These are phyloP conservation scores for Eubucco bourcierii DNA, from an alignment of 2,113 vertebrate genomes.

Conservation along the genomic window DNA sequence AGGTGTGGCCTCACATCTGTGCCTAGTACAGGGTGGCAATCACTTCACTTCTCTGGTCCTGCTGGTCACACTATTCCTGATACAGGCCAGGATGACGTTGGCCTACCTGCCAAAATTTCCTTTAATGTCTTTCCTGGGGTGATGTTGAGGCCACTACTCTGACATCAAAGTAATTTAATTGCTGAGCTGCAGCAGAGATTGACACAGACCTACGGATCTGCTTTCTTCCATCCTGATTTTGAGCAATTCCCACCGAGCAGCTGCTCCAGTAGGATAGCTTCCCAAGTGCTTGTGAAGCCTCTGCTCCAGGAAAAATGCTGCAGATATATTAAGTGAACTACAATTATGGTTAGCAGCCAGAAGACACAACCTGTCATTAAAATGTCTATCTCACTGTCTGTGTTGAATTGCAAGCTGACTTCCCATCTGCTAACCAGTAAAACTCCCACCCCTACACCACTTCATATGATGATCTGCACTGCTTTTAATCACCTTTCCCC, in stretches of 20 bases:
- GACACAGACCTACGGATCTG: not conserved
- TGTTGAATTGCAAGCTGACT: not conserved
- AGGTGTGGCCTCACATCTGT: too few relatives aligned
- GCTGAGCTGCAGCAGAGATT: not conserved
- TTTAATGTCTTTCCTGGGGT: not conserved
- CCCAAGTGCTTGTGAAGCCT: not conserved
- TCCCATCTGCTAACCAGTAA: not conserved
- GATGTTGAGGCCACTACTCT: not conserved
- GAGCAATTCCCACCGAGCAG: not conserved
- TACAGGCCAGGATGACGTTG: too few relatives aligned
- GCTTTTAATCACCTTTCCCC: not conserved
- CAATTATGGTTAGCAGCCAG: not conserved
- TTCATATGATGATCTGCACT: not conserved
- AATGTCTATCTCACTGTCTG: not conserved
- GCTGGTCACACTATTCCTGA: too few relatives aligned
- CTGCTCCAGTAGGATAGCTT: not conserved
- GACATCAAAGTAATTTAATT: not conserved
- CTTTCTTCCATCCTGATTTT: not conserved
- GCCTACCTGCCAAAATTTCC: not conserved
- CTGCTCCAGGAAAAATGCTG: not conserved
- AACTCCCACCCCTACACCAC: not conserved
- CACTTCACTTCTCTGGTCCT: too few relatives aligned
- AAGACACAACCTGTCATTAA: not conserved
- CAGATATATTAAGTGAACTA: not conserved
- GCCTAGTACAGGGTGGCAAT: too few relatives aligned